Evolutionary conservation across 2,888 invertebrate genomes (phyloP), one percentile per base, ranked within the genome.

Genomic region (Philhelius pedissequus): DNA sequence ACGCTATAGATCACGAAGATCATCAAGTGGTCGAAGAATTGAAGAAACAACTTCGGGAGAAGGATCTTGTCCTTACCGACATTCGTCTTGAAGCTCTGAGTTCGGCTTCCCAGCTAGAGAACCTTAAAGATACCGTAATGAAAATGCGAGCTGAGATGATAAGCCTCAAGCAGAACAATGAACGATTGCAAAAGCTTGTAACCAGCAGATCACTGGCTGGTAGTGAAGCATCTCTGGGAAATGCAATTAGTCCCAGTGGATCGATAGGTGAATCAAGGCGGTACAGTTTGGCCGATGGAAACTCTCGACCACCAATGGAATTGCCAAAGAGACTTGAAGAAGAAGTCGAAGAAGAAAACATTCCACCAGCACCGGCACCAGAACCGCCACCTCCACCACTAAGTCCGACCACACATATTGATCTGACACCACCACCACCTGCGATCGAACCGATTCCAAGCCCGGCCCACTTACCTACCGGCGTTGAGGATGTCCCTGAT

Each of bases 121-220:
- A 97, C 87, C 93, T 99, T 20, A 96, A 98, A 91, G 99, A 99
- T 90, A 97, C 98, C 64, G 97, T 99, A 89, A 97, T 96, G 91
- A 97, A 97, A 92, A 98, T 99, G 97, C 96, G 98, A 93, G 89
- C 90, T 91, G 99, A 99, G 92, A 99, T 99, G 98, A 93, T 97
- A 89, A 97, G 96, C 89, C 93, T 99, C 88, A 98, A 98, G 91
- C 97, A 98, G 89, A 99, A 99, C 92, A 99, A 99, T 91, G 98
- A 98, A 90, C 94, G 98, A 27, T 93, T 99, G 0, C 98, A 98
- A 90, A 94, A 97, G 88, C 92, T 98, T 90, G 97, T 98, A 70
- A 94, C 94, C 86, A 94, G 93, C 80, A 92, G 94, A 43, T 94
- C 94, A 0, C 89, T 94, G 80, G 94, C 94, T 5, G 94, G 94